Conservation (phyloP, 2,888 invertebrate species). For the Netelia inedita region DNA sequence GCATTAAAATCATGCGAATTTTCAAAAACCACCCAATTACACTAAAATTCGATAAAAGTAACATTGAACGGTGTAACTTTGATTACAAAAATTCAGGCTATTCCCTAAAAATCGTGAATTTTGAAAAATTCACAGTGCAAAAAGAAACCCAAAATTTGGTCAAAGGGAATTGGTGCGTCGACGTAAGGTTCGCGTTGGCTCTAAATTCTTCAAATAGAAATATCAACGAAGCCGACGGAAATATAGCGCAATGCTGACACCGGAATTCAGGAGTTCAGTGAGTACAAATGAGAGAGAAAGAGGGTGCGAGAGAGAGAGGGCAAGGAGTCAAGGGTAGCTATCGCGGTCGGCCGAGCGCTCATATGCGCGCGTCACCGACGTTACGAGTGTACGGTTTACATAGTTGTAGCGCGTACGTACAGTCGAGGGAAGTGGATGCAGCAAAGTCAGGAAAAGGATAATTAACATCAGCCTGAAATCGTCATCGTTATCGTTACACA, state of each 20-base stretch:
- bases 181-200: too few relatives aligned
- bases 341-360: slow-evolving; percentile 55
- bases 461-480: slow-evolving; percentile 58
- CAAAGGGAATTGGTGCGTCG: too few relatives aligned
- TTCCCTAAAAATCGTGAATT: neutral
- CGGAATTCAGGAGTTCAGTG: slow-evolving; percentile 48
- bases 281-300: neutral
- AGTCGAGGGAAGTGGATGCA: slow-evolving; percentile 29
- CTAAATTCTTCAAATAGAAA: slow-evolving; percentile 48
- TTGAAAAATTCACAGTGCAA: neutral
- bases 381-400: neutral
- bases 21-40: too few relatives aligned
- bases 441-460: slow-evolving; percentile 54
- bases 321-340: slow-evolving; percentile 69
- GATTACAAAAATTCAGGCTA: too few relatives aligned
- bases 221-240: slow-evolving; percentile 39
- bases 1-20: too few relatives aligned
- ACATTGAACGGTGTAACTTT: too few relatives aligned
- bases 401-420: neutral
- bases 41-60: too few relatives aligned
- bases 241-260: slow-evolving; percentile 63
- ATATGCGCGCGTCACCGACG: slow-evolving; percentile 49
- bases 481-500: slow-evolving; percentile 60
- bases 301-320: slow-evolving; percentile 51
- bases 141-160: too few relatives aligned